Conservation (phyloP, 1,140 invertebrate species). For the Aricia agestis region DNA sequence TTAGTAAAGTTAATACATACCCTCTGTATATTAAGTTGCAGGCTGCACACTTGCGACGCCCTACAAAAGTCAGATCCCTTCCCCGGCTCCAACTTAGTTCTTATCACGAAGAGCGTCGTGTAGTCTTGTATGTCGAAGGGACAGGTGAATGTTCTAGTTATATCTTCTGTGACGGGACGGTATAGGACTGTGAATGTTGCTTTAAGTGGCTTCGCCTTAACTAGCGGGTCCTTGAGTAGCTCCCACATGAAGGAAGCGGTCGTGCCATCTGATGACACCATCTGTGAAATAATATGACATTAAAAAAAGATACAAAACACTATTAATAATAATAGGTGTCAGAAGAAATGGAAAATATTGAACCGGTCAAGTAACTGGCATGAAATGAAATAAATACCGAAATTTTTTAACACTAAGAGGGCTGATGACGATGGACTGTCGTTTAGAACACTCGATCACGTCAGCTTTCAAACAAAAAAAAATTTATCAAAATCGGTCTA, state of each 20-base stretch:
- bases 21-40: conserved; percentile 80
- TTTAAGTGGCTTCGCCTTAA: conserved; percentile 78
- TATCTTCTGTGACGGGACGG: conserved; percentile 70
- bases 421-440: too few relatives aligned
- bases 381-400: too few relatives aligned
- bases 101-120: conserved; percentile 88
- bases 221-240: conserved; percentile 80
- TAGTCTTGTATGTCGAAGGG: conserved; percentile 79
- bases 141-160: conserved; percentile 72
- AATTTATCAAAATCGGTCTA: too few relatives aligned
- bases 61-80: conserved; percentile 92
- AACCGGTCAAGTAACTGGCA: too few relatives aligned
- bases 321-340: too few relatives aligned
- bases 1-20: too few relatives aligned
- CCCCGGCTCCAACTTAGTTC: conserved; percentile 86
- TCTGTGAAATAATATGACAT: conserved; percentile 35
- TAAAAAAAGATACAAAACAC: too few relatives aligned
- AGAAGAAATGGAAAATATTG: too few relatives aligned
- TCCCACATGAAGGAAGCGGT: conserved; percentile 91
- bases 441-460: too few relatives aligned
- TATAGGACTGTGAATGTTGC: conserved; percentile 84
- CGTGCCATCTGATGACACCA: conserved; percentile 78
- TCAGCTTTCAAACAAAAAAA: too few relatives aligned
- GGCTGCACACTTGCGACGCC: conserved; percentile 90
- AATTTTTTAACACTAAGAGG: too few relatives aligned